Conservation (phyloP, 2,113 vertebrate species). For the Periophthalmodon schlosseri region DNA sequence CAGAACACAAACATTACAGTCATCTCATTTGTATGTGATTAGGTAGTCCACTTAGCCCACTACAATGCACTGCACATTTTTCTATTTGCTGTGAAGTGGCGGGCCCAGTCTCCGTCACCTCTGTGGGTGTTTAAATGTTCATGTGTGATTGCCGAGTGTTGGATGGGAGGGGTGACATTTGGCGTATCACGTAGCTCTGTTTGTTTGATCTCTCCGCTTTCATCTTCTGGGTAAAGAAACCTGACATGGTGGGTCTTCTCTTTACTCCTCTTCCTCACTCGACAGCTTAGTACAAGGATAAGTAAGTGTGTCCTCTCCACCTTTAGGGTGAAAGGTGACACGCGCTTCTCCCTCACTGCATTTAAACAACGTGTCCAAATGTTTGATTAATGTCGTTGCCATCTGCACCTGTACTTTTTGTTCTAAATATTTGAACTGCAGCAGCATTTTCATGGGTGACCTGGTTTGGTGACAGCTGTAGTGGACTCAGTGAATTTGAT, state of each 20-base stretch:
- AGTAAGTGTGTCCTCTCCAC: slow-evolving; percentile 55
- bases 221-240: slow-evolving; percentile 74
- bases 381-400: neutral
- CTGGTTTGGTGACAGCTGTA: neutral
- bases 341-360: slow-evolving; percentile 31
- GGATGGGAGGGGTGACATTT: slow-evolving; percentile 63
- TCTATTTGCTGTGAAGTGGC: slow-evolving; percentile 30
- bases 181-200: slow-evolving; percentile 56
- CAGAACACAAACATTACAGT: neutral
- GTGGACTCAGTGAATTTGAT: neutral
- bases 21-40: neutral
- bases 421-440: neutral
- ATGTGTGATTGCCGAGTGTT: slow-evolving; percentile 23
- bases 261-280: slow-evolving; percentile 42
- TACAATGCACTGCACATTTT: neutral
- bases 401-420: neutral
- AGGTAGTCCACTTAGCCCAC: neutral
- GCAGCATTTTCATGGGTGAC: neutral
- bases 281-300: slow-evolving; percentile 38
- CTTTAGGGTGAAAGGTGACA: slow-evolving; percentile 44
- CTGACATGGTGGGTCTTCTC: slow-evolving; percentile 66
- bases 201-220: slow-evolving; percentile 74
- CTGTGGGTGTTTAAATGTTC: slow-evolving; percentile 19
- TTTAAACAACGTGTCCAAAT: slow-evolving; percentile 11
- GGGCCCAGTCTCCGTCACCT: slow-evolving; percentile 21